Percentiles rank a stretch among this genome's conserved stretches.
Conservation (phyloP, 1,140 invertebrate species). For the Uloborus diversus region DNA sequence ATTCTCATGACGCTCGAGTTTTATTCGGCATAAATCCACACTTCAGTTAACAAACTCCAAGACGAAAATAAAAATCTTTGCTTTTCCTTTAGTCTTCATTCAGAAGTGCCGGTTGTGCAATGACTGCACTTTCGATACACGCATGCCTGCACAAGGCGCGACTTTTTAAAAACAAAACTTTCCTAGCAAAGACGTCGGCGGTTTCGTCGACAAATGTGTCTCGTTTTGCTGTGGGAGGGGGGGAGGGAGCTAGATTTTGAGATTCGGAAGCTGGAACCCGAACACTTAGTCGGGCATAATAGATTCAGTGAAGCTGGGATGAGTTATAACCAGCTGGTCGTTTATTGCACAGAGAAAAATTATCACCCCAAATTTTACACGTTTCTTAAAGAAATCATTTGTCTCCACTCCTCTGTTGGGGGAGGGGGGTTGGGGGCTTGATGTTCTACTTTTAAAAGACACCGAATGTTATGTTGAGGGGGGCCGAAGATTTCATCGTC, state of each 20-base stretch:
- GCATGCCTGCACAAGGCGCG: no score
- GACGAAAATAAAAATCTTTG: no score
- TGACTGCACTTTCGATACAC: no score
- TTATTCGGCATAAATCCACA: no score
- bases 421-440: background rate
- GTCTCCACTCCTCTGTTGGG: background rate
- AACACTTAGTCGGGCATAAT: background rate
- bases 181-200: background rate
- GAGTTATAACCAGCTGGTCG: constrained; percentile 20
- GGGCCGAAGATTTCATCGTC: background rate
- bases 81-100: no score
- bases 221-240: background rate
- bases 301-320: constrained; percentile 35
- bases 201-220: background rate
- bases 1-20: no score
- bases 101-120: no score
- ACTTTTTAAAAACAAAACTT: no score
- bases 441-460: background rate
- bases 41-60: no score
- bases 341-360: constrained; percentile 37
- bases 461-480: background rate
- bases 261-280: background rate
- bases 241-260: no score
- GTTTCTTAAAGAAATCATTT: constrained; percentile 54
- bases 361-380: constrained; percentile 49